phyloP scores from a whole-genome alignment of 1,140 invertebrate species.

The Homalodisca vitripennis region DNA sequence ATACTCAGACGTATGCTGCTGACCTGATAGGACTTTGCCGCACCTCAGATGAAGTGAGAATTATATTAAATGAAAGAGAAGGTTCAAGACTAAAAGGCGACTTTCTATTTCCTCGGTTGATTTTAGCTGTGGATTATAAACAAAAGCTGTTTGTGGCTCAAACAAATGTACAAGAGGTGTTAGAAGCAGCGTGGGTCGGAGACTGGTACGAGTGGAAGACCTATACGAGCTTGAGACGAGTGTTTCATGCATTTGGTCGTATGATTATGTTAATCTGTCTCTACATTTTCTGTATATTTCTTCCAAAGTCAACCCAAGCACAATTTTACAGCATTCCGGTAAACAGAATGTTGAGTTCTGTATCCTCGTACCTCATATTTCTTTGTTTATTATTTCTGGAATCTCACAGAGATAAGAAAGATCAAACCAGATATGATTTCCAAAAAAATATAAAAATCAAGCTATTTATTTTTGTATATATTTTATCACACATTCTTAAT shows the following conservation, averaged over 20 bases:
- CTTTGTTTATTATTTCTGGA: conserved; percentile 58
- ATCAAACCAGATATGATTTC: conserved; percentile 44
- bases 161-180: conserved; percentile 65
- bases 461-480: conserved; percentile 49
- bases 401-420: conserved; percentile 55
- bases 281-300: conserved; percentile 48
- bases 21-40: conserved; percentile 61
- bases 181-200: conserved; percentile 54
- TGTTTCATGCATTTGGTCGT: conserved; percentile 46
- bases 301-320: conserved; percentile 49
- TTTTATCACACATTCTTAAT: conserved; percentile 38
- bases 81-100: conserved; percentile 47
- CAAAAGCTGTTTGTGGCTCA: conserved; percentile 76
- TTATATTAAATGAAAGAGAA: conserved; percentile 56
- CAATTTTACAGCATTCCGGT: conserved; percentile 53
- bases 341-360: conserved; percentile 59
- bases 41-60: conserved; percentile 65
- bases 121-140: conserved; percentile 67
- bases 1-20: conserved; percentile 60
- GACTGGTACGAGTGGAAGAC: conserved; percentile 56
- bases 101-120: conserved; percentile 58
- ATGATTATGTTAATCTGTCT: conserved; percentile 52
- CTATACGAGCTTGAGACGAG: conserved; percentile 46
- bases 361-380: conserved; percentile 62
- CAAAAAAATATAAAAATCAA: conserved; percentile 50